Evolutionary conservation across 2,797 vertebrate species (phyloP).

Genomic region (Lutjanus argentimaculatus): DNA sequence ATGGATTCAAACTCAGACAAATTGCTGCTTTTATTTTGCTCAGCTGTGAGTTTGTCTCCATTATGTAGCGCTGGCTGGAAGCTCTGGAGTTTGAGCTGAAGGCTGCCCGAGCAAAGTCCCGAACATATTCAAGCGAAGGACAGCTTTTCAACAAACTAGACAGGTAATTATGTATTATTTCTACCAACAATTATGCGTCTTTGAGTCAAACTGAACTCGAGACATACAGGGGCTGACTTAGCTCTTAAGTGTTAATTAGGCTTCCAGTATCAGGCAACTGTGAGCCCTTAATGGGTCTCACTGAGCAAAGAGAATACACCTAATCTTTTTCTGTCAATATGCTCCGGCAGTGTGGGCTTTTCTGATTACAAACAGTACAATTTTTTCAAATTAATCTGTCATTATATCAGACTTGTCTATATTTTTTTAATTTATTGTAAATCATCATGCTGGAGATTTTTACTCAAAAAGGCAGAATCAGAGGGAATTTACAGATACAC

Average conservation of each 20-base stretch:
- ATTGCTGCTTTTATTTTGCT: slow-evolving; percentile 54
- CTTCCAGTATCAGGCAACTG: slow-evolving; percentile 6
- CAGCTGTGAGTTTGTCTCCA: slow-evolving; percentile 48
- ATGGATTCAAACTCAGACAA: slow-evolving; percentile 61
- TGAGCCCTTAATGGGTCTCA: slow-evolving; percentile 12
- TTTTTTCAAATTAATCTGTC: not conserved
- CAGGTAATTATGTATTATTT: slow-evolving; percentile 56
- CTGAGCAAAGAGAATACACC: slow-evolving; percentile 2
- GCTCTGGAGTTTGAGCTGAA: slow-evolving; percentile 47
- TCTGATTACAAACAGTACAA: slow-evolving; percentile 6
- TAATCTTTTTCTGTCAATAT: slow-evolving; percentile 22
- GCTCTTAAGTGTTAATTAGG: slow-evolving; percentile 42
- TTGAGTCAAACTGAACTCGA: slow-evolving; percentile 47
- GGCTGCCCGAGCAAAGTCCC: slow-evolving; percentile 53
- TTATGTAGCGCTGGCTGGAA: slow-evolving; percentile 39
- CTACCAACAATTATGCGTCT: slow-evolving; percentile 40
- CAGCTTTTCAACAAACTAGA: slow-evolving; percentile 54
- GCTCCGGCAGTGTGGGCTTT: not conserved
- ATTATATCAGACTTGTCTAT: not conserved
- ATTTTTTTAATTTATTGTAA: not conserved
- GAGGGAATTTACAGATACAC: no score
- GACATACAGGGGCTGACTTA: slow-evolving; percentile 30
- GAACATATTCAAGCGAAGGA: slow-evolving; percentile 51
- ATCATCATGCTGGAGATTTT: not conserved
- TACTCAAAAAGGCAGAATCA: no score